Evolutionary conservation across 2,888 invertebrate species (phyloP), one percentile per base, ranked within the genome.

Genomic region (Chorisops tibialis): DNA sequence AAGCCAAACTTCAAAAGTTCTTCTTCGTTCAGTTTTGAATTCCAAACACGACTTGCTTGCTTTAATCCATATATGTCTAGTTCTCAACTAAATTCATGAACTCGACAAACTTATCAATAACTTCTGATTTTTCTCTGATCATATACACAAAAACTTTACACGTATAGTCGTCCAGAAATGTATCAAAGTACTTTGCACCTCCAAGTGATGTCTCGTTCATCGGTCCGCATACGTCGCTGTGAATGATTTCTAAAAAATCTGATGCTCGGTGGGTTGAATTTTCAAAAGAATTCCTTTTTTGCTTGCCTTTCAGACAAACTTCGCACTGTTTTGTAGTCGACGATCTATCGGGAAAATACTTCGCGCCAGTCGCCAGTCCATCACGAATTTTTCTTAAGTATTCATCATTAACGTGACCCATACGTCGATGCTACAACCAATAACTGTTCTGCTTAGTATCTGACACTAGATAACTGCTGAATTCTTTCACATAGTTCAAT

Each of bases 191-290:
- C n/a, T n/a, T n/a, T n/a, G 67, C 65, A 4, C 73, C 72, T 7
- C 71, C 72, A 4, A 68, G 19, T 3, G 75, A 77, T 9, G 59
- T 49, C 3, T 59, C 63, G 60, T 73, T 70, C 73, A 75, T 74
- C 5, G 74, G 74, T 4, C 75, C 74, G 67, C 75, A 74, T 1
- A 76, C 59, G 64, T 76, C 76, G 1, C 72, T 62, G 54, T 76
- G 75, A 3, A 77, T 9, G 7, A 37, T 9, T 11, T 37, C 11
- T 6, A 37, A 37, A 39, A 37, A 9, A 37, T 37, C 11, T 37
- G 37, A 37, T 37, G 11, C 37, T 11, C 6, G 6, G 37, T 11
- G 11, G 6, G 11, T 37, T 9, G 11, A 37, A 37, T 9, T n/a
- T n/a, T n/a, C n/a, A n/a, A n/a, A n/a, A n/a, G n/a, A n/a, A n/a